Conservation (phyloP, 1,140 invertebrate species). For the Metopolophium dirhodum region DNA sequence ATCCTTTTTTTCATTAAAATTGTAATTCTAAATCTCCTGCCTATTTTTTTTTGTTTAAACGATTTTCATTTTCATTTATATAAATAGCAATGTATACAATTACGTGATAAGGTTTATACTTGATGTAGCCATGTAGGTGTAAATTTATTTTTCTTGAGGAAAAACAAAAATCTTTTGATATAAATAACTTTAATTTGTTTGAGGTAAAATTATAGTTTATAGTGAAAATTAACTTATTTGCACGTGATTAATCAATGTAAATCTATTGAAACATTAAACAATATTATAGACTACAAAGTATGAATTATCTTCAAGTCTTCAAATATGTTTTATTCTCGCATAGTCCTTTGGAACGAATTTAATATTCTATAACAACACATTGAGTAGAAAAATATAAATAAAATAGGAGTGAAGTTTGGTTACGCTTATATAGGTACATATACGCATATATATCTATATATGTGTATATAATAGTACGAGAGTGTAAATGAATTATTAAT, state of each 20-base stretch:
- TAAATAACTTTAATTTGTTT: not conserved
- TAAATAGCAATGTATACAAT: not conserved
- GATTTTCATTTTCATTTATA: not conserved
- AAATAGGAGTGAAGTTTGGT: not conserved
- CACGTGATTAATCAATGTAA: not conserved
- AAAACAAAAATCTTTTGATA: not conserved
- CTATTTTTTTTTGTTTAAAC: not conserved
- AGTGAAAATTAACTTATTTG: not conserved
- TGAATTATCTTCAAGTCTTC: not conserved
- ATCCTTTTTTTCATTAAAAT: constrained; percentile 1
- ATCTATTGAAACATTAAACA: not conserved
- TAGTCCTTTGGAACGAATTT: not conserved
- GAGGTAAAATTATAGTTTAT: not conserved
- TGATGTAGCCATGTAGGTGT: not conserved
- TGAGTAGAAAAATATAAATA: not conserved
- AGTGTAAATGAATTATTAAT: constrained; percentile 20
- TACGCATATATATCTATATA: not conserved
- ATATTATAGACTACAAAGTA: not conserved
- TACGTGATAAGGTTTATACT: not conserved
- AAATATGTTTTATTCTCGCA: not conserved
- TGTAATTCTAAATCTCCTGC: not conserved
- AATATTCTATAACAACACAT: not conserved
- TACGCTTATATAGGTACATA: not conserved
- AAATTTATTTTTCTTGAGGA: not conserved
- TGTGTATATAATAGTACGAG: not conserved